Base-by-base conservation (phyloP, 2,113 vertebrate species). In the Scalopus aquaticus region DNA sequence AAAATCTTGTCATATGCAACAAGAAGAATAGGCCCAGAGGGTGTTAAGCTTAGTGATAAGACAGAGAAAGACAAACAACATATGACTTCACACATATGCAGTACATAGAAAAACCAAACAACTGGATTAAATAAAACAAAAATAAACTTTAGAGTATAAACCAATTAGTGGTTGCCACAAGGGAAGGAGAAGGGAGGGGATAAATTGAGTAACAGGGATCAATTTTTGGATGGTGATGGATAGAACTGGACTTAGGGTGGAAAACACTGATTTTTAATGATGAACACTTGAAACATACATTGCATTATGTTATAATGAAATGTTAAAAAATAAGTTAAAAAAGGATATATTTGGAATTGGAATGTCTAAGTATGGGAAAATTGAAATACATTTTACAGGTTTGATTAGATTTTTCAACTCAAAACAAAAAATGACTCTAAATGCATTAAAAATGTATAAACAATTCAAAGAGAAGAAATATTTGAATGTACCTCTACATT, bases 381-480 rank as follows among this genome's bases (percentile, higher is more conserved):
- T 28, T 13, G 76, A 90, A 91, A 10, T 58, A 79, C 4, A 54
- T 72, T 90, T 94, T 93, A 44, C 2, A 82, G 24, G 32, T 91
- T 67, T 19, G 76, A 9, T 67, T 51, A 84, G 54, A 82, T 74
- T 96, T 90, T 35, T 96, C 16, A 76, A 84, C 35, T 90, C 51
- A 6, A 56, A 56, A 56, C 54, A 92, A 83, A 91, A 93, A 58
- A 74, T 79, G 35, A 95, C 37, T 92, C 12, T 87, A 19, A 93
- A 78, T 91, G 22, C 19, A 93, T 54, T 49, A 87, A 35, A 92
- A 84, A 80, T 24, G 58, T 72, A 35, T 51, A 90, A 72, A 54
- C 15, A 60, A 93, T 90, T 89, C 32, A 37, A 76, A 87, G 32
- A 95, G 30, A 92, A 1, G 3, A 28, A 86, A 82, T 24, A 86